phyloP scores from a whole-genome alignment of 2,113 vertebrate genomes.

The Centrocercus urophasianus region DNA sequence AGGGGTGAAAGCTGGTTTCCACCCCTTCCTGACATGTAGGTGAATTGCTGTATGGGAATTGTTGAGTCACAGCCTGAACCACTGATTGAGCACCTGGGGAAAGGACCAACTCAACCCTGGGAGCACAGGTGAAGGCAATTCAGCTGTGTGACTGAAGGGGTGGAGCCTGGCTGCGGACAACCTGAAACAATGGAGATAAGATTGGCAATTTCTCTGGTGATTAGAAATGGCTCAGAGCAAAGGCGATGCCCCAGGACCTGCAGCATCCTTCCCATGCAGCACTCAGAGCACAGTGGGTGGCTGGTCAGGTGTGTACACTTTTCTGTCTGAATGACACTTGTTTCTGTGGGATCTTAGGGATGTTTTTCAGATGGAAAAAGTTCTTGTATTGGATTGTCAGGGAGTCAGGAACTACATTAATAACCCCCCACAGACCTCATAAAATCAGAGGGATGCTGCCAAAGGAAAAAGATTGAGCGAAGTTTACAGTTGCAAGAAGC shows the following conservation, averaged over 20 bases:
- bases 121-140: no score
- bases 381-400: not conserved
- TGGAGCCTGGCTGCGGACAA: not conserved
- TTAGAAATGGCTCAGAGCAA: not conserved
- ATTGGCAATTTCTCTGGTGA: not conserved
- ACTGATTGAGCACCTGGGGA: no score
- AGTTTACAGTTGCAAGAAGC: not conserved
- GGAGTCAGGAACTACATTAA: not conserved
- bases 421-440: not conserved
- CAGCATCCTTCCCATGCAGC: not conserved
- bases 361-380: constrained; percentile 18
- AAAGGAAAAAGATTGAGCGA: not conserved
- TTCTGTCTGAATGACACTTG: not conserved
- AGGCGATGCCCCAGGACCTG: not conserved
- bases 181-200: not conserved
- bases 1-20: no score
- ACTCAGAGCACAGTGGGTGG: not conserved
- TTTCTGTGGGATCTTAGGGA: not conserved
- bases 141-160: no score
- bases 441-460: constrained; percentile 53
- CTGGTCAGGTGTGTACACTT: not conserved
- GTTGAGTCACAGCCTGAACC: no score
- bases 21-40: no score
- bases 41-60: no score
- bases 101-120: no score